Conservation (phyloP, 2,113 vertebrate genomes). For the Asarcornis scutulata region DNA sequence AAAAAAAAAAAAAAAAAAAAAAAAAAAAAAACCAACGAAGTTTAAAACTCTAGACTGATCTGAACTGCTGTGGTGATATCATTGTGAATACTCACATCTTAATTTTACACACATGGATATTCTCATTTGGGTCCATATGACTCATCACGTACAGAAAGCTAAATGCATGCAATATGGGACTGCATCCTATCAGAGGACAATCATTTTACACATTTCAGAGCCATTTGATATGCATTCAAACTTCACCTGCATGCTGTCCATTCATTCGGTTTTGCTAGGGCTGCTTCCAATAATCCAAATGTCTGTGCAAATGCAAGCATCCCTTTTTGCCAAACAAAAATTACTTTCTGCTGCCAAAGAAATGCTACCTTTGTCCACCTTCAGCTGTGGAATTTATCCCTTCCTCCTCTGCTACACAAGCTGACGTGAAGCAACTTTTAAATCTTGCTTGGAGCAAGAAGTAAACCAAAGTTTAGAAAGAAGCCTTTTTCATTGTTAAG, state of each 20-base stretch:
- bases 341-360: slow-evolving; percentile 17
- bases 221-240: not conserved
- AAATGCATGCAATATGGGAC: slow-evolving; percentile 20
- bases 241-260: not conserved
- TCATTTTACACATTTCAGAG: not conserved
- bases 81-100: slow-evolving; percentile 1
- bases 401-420: not conserved
- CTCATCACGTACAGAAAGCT: not conserved
- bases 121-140: not conserved
- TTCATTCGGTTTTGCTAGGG: not conserved
- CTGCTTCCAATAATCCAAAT: slow-evolving; percentile 7
- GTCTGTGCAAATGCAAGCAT: not conserved
- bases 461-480: not conserved
- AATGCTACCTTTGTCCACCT: not conserved
- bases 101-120: slow-evolving; percentile 26
- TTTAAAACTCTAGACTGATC: not conserved
- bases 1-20: not conserved
- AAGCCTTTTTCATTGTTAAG: not conserved
- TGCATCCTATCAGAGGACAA: not conserved
- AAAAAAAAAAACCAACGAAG: not conserved
- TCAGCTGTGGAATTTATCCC: not conserved
- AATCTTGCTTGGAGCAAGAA: not conserved
- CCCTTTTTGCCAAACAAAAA: not conserved
- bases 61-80: not conserved
- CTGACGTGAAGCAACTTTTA: not conserved